Evolutionary conservation across 2,888 invertebrate genomes (phyloP), one percentile per base, ranked within the genome.

Genomic region (Drosophila algonquin): DNA sequence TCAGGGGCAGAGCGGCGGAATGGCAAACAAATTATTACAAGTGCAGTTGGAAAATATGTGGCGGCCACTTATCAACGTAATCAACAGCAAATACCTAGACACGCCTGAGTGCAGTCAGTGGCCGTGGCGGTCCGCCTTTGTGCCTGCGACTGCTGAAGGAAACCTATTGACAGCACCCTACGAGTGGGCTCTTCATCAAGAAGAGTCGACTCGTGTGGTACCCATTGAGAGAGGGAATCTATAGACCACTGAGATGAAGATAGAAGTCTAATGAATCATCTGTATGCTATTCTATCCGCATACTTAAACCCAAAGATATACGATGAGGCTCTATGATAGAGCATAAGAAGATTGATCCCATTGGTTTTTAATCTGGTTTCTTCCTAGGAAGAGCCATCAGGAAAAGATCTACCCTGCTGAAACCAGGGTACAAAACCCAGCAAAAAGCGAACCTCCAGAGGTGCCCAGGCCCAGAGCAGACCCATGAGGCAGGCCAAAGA

Each of bases 11-110:
- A 51, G 68, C 70, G 76, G 86, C 77, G 84, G 89, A 89, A 89
- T 85, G 85, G 89, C 87, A 89, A 87, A 89, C 89, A 89, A 85
- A 85, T 89, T 85, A 89, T 89, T 85, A 87, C 85, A 85, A 84
- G 89, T 85, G 84, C 84, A 87, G 79, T 76, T 79, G 76, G 67
- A 61, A 84, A 89, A 77, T 81, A 85, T 88, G 87, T 79, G 87
- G 87, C 75, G 63, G 80, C 75, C 81, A 87, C 87, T 89, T 86
- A 89, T 86, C 89, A 87, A 80, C 79, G 76, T 81, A 87, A 86
- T 86, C 88, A 86, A 85, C 88, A 83, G 74, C 82, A 80, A 87
- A 86, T 86, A 89, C 83, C 86, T 89, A 78, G 88, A 85, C 80
- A 87, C 89, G 86, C 80, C 79, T 80, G 89, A 84, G 89, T 85